Conservation (phyloP, 2,888 invertebrate species). For the Candidula unifasciata region DNA sequence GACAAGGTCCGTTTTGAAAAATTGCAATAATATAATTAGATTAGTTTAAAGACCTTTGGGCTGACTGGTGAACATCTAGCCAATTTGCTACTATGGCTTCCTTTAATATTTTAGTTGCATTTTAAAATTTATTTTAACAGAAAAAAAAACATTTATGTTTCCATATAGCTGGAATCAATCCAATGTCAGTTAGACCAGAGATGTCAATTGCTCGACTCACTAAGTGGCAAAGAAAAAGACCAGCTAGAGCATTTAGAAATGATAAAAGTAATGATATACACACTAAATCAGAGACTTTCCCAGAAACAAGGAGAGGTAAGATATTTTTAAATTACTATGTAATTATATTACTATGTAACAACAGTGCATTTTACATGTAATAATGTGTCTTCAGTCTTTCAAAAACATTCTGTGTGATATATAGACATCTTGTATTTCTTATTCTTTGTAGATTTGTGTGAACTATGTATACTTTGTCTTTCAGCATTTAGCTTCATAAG, state of each 20-base stretch:
- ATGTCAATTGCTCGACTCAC: constrained; percentile 64
- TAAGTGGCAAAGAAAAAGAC: constrained; percentile 65
- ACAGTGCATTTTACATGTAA: too few species aligned
- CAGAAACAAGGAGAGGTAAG: constrained; percentile 41
- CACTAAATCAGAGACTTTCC: constrained; percentile 27
- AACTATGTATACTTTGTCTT: too few species aligned
- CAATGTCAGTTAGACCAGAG: constrained; percentile 66
- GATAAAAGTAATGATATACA: constrained; percentile 65
- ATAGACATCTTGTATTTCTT: too few species aligned
- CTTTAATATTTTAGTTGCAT: too few species aligned
- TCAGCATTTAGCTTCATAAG: too few species aligned
- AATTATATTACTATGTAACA: neutral
- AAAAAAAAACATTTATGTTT: neutral
- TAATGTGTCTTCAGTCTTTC: too few species aligned
- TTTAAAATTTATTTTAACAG: too few species aligned
- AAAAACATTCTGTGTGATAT: too few species aligned
- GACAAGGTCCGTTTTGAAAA: too few species aligned
- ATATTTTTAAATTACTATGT: neutral
- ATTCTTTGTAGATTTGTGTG: too few species aligned
- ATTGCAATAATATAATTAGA: too few species aligned
- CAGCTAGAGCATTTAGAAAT: constrained; percentile 67
- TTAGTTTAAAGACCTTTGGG: neutral
- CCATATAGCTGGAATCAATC: constrained; percentile 49
- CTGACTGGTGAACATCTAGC: neutral
- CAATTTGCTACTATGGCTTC: too few species aligned